Conservation (phyloP, 2,888 invertebrate species). For the Acronicta aceris region DNA sequence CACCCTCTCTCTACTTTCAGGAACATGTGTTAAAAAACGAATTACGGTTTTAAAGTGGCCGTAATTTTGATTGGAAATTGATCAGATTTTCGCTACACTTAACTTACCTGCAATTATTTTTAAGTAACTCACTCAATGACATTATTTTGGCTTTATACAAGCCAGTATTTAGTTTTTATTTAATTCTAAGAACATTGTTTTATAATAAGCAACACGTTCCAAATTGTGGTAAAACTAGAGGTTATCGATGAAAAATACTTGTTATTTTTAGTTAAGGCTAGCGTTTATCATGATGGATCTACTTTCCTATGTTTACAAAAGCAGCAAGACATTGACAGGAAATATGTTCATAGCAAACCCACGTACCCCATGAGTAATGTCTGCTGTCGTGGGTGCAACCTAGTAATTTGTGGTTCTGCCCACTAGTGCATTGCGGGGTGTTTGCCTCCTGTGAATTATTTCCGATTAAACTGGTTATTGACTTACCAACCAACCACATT, state of each 20-base stretch:
- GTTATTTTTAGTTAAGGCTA: conserved; percentile 16
- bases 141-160: too few relatives aligned
- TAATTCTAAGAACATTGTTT: too few relatives aligned
- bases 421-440: conserved; percentile 16
- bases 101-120: too few relatives aligned
- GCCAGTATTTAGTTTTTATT: too few relatives aligned
- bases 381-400: conserved; percentile 34
- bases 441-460: conserved; percentile 28
- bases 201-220: not conserved
- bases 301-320: conserved; percentile 25
- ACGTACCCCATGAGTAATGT: conserved; percentile 31
- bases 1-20: too few relatives aligned
- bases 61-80: too few relatives aligned
- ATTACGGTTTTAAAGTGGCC: too few relatives aligned
- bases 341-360: conserved; percentile 29
- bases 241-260: conserved; percentile 7
- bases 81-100: too few relatives aligned
- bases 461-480: conserved; percentile 37
- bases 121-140: too few relatives aligned
- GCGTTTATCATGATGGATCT: conserved; percentile 38
- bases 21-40: too few relatives aligned
- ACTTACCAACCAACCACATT: conserved; percentile 22
- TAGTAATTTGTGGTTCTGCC: conserved; percentile 36
- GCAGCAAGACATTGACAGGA: conserved; percentile 20
- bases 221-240: not conserved